A percentile compares a stretch with the other conserved stretches of the same genome.
These are phyloP conservation scores for Eira barbara DNA, from an alignment of 2,113 vertebrate genomes.

Conservation along the genomic window DNA sequence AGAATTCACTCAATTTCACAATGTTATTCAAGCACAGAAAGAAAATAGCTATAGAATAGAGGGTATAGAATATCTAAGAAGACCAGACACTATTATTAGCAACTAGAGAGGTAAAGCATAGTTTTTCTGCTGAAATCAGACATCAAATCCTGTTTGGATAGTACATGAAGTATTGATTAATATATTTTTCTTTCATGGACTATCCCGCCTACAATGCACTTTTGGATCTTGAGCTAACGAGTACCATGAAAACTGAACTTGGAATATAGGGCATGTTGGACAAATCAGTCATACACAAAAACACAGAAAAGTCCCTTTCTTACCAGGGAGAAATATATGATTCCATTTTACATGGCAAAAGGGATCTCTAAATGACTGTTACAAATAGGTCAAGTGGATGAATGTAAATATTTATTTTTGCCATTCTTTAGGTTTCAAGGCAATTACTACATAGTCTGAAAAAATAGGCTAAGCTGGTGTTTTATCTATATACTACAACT, in stretches of 20 bases:
- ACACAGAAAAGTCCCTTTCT: background rate
- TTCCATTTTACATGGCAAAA: background rate
- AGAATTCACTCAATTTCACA: background rate
- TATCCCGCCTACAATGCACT: background rate
- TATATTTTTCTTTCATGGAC: background rate
- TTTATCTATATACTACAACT: background rate
- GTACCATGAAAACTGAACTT: background rate
- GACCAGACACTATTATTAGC: background rate
- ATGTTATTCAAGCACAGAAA: background rate
- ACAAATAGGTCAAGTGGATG: conserved; percentile 19
- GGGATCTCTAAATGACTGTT: background rate
- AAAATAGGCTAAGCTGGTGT: background rate
- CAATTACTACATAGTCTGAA: background rate
- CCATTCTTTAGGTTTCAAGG: background rate
- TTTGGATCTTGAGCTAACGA: background rate
- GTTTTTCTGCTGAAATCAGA: background rate
- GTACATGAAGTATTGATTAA: background rate
- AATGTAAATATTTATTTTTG: background rate
- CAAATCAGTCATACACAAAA: background rate
- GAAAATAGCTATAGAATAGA: background rate
- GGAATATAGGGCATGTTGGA: background rate
- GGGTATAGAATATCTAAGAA: background rate
- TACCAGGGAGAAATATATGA: background rate
- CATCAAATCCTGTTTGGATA: background rate
- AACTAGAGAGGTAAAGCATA: background rate